A percentile compares a stretch with the other conserved stretches of the same genome.
Conservation (phyloP, 2,797 vertebrate genomes). For the Muraenolepis orangiensis region DNA sequence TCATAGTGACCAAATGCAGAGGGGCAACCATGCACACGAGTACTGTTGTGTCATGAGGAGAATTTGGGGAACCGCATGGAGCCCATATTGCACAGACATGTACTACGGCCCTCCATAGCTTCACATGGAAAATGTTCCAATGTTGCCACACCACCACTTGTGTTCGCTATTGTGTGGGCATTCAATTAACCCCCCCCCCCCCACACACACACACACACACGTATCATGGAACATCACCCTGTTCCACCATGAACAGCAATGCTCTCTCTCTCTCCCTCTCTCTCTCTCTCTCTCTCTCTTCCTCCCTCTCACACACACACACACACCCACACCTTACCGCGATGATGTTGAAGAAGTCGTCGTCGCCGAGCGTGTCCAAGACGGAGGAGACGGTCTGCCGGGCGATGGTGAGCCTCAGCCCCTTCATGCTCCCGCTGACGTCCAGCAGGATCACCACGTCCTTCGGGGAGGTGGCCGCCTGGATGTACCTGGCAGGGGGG, state of each 20-base stretch:
- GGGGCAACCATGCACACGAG: not conserved
- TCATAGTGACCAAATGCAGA: not conserved
- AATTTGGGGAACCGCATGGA: not conserved
- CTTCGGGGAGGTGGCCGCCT: constrained; percentile 97
- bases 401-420: constrained; percentile 92
- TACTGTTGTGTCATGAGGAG: not conserved
- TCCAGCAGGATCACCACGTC: constrained; percentile 96
- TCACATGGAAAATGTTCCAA: not conserved
- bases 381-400: constrained; percentile 97
- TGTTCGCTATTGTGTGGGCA: not conserved
- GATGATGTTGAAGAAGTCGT: constrained; percentile 90
- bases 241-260: too few species aligned
- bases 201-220: too few species aligned
- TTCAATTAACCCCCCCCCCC: too few species aligned
- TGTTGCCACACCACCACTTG: not conserved
- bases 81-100: too few species aligned
- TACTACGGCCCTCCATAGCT: not conserved
- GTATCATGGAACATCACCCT: too few species aligned
- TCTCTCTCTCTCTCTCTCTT: not conserved
- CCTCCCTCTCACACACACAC: not conserved
- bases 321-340: constrained; percentile 70
- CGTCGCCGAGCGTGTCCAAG: constrained; percentile 88
- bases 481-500: too few species aligned
- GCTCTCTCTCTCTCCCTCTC: too few species aligned
- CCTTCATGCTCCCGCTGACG: constrained; percentile 98